These are phyloP conservation scores for Exephanes ischioxanthus DNA, from an alignment of 2,888 invertebrate genomes.

Conservation along the genomic window DNA sequence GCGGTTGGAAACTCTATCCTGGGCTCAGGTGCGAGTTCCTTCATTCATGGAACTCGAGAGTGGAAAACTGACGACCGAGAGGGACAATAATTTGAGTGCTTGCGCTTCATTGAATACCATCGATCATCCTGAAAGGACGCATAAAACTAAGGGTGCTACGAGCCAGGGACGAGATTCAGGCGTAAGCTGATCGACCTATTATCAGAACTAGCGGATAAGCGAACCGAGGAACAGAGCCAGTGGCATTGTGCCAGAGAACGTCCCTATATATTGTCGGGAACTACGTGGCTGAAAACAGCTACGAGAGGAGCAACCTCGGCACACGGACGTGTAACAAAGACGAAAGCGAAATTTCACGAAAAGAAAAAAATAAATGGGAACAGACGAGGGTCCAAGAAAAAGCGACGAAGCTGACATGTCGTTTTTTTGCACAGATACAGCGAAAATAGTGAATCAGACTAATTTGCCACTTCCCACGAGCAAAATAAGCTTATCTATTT, in stretches of 20 bases:
- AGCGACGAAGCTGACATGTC: conserved; percentile 19
- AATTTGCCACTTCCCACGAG: conserved; percentile 14
- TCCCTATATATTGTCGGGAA: conserved; percentile 45
- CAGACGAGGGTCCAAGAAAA: conserved; percentile 31
- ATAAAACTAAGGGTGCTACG: conserved; percentile 30
- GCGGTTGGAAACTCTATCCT: not conserved
- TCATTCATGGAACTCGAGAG: conserved; percentile 9
- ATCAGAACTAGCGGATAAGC: conserved; percentile 56
- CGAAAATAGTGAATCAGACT: conserved; percentile 8
- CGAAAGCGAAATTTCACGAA: conserved; percentile 51
- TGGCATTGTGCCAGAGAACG: conserved; percentile 57
- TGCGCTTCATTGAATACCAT: not conserved
- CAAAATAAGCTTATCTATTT: conserved; percentile 24
- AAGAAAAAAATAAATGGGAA: conserved; percentile 23
- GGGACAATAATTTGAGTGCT: not conserved
- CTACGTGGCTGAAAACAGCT: conserved; percentile 49
- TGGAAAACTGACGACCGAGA: not conserved
- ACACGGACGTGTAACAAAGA: conserved; percentile 35
- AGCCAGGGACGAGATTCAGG: conserved; percentile 25
- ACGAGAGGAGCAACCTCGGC: conserved; percentile 36
- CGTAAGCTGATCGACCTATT: conserved; percentile 58
- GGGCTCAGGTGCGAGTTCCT: not conserved
- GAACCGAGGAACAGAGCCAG: conserved; percentile 46
- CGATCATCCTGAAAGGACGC: conserved; percentile 31
- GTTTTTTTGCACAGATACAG: conserved; percentile 8